A percentile compares a stretch with the other conserved stretches of the same genome.
Evolutionary conservation across 2,113 vertebrate genomes (phyloP).

Genomic region (Hippocampus barbouri): DNA sequence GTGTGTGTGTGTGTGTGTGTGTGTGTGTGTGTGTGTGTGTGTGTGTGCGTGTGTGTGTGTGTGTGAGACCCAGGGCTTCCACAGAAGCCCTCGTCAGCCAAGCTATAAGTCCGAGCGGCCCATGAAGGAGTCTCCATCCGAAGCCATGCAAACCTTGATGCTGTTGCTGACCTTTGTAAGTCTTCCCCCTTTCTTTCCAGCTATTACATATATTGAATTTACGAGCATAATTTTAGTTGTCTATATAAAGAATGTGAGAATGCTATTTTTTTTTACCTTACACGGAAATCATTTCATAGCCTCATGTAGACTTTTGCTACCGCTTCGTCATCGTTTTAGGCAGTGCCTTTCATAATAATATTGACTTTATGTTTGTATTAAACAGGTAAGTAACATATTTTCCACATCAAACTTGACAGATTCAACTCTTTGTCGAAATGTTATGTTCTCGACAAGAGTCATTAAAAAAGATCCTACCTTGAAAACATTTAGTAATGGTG

Average conservation of each 20-base stretch:
- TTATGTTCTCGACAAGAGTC: too few relatives aligned
- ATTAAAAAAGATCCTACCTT: too few relatives aligned
- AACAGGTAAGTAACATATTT: too few relatives aligned
- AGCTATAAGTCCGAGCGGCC: slow-evolving; percentile 13
- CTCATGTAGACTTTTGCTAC: background rate
- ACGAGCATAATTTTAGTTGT: background rate
- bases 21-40: background rate
- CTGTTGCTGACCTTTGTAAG: slow-evolving; percentile 67
- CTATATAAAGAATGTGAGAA: background rate
- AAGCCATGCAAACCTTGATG: slow-evolving; percentile 55
- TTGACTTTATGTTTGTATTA: too few relatives aligned
- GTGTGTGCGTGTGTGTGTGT: background rate
- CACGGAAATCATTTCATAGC: background rate
- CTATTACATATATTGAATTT: background rate
- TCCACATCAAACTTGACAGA: too few relatives aligned
- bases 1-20: background rate
- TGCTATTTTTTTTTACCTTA: background rate
- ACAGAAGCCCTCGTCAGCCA: background rate
- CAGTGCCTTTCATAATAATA: background rate
- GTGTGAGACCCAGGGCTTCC: background rate
- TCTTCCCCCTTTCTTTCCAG: slow-evolving; percentile 14
- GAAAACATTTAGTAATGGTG: too few relatives aligned
- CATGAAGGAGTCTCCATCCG: slow-evolving; percentile 1
- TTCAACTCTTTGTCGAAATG: too few relatives aligned
- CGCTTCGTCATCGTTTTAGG: background rate